A percentile compares a stretch with the other conserved stretches of the same genome.
phyloP scores from a whole-genome alignment of 2,888 invertebrate genomes.

The Orthonychiurus folsomi region DNA sequence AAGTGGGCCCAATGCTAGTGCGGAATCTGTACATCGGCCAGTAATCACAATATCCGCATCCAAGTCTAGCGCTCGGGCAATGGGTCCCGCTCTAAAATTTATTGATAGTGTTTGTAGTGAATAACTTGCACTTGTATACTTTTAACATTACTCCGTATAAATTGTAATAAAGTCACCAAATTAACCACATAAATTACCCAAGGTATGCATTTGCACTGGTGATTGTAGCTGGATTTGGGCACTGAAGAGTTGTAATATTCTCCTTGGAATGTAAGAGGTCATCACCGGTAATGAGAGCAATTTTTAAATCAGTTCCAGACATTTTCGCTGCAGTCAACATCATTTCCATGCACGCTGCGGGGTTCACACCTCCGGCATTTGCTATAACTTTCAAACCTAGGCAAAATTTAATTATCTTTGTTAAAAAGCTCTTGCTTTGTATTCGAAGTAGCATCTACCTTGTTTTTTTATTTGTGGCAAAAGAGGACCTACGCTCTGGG shows the following conservation, averaged over 20 bases:
- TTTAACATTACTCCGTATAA: conserved; percentile 7
- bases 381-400: conserved; percentile 47
- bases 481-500: conserved; percentile 45
- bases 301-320: conserved; percentile 43
- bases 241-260: conserved; percentile 19
- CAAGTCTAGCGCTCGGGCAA: conserved; percentile 45
- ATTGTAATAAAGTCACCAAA: conserved; percentile 2
- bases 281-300: conserved; percentile 48
- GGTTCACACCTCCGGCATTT: conserved; percentile 50
- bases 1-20: conserved; percentile 47
- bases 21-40: conserved; percentile 49
- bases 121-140: not conserved
- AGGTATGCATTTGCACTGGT: conserved; percentile 46
- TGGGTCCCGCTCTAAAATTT: conserved; percentile 45
- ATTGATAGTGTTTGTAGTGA: not conserved
- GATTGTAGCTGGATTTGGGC: conserved; percentile 32
- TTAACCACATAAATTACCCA: conserved; percentile 20
- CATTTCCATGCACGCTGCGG: conserved; percentile 45
- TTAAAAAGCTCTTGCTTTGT: not conserved
- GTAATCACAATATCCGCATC: conserved; percentile 50
- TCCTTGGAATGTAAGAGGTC: conserved; percentile 43
- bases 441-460: conserved; percentile 41
- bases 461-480: conserved; percentile 45
- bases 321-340: conserved; percentile 43
- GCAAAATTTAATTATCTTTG: not conserved